These are phyloP conservation scores for Galago senegalensis DNA, from an alignment of 2,797 vertebrate species.

Conservation along the genomic window DNA sequence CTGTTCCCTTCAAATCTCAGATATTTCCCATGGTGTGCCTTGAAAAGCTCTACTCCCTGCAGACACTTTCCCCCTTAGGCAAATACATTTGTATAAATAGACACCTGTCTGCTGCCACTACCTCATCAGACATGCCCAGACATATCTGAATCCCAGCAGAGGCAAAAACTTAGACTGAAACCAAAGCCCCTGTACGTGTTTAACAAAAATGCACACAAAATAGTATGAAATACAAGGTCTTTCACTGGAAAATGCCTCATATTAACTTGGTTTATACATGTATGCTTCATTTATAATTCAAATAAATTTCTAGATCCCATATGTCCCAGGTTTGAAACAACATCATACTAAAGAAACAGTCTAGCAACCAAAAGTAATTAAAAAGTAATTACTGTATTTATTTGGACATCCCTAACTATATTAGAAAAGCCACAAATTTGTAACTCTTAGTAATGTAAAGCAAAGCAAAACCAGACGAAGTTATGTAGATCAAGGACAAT, in stretches of 20 bases:
- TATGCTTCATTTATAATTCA: conserved; percentile 65
- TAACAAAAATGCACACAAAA: conserved; percentile 35
- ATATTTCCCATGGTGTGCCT: background rate
- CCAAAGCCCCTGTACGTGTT: background rate
- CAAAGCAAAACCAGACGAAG: no score
- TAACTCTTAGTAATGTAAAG: background rate
- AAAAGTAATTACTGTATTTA: conserved; percentile 61
- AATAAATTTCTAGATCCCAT: conserved; percentile 47
- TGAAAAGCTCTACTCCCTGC: background rate
- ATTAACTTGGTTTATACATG: conserved; percentile 26
- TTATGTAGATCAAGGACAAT: no score
- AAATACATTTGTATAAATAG: background rate
- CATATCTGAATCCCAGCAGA: background rate
- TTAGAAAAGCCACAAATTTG: background rate
- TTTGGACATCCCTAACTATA: background rate
- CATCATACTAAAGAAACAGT: conserved; percentile 33
- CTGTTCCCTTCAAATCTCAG: background rate
- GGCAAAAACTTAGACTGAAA: background rate
- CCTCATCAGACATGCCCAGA: background rate
- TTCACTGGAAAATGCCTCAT: conserved; percentile 38
- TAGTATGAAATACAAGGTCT: background rate
- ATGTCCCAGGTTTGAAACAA: background rate
- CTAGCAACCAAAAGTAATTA: conserved; percentile 66
- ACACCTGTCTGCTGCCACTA: background rate
- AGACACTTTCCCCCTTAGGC: background rate